These are phyloP conservation scores for Cydia strobilella DNA, from an alignment of 1,140 invertebrate genomes.

Conservation along the genomic window DNA sequence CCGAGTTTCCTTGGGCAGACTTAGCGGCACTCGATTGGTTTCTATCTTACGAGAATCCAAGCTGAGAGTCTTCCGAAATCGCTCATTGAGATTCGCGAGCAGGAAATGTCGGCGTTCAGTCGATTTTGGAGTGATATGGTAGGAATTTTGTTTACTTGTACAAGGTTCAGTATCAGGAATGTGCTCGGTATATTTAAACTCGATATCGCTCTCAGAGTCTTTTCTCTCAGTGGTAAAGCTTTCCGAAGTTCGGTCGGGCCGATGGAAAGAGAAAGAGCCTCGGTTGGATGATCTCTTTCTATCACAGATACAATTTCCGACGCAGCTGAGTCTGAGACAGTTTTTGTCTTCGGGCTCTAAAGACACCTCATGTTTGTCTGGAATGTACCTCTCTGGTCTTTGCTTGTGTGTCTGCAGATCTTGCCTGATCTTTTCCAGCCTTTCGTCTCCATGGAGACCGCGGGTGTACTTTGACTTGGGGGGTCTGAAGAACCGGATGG, in stretches of 20 bases:
- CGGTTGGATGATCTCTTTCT: constrained; percentile 60
- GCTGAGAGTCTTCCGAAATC: constrained; percentile 77
- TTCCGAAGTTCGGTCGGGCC: constrained; percentile 44
- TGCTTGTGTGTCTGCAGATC: constrained; percentile 73
- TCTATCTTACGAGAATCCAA: constrained; percentile 73
- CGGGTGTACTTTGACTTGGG: constrained; percentile 74
- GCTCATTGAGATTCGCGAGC: constrained; percentile 74
- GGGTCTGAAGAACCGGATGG: constrained; percentile 70
- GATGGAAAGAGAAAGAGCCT: constrained; percentile 72
- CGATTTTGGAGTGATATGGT: constrained; percentile 71
- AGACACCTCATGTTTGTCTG: constrained; percentile 61
- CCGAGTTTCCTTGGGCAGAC: constrained; percentile 60
- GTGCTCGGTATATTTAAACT: constrained; percentile 74
- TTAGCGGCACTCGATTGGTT: constrained; percentile 63
- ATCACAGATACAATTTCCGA: constrained; percentile 66
- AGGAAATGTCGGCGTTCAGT: constrained; percentile 67
- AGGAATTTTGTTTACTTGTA: constrained; percentile 71
- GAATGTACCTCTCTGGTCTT: constrained; percentile 70
- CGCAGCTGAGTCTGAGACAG: constrained; percentile 66
- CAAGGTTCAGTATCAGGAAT: constrained; percentile 68
- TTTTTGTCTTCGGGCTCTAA: constrained; percentile 56
- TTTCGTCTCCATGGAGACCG: constrained; percentile 69
- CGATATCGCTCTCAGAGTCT: constrained; percentile 72
- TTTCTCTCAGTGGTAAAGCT: constrained; percentile 38
- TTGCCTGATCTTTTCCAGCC: constrained; percentile 72